phyloP scores from a whole-genome alignment of 2,888 invertebrate genomes.

The Hydrotaea cyrtoneurina region DNA sequence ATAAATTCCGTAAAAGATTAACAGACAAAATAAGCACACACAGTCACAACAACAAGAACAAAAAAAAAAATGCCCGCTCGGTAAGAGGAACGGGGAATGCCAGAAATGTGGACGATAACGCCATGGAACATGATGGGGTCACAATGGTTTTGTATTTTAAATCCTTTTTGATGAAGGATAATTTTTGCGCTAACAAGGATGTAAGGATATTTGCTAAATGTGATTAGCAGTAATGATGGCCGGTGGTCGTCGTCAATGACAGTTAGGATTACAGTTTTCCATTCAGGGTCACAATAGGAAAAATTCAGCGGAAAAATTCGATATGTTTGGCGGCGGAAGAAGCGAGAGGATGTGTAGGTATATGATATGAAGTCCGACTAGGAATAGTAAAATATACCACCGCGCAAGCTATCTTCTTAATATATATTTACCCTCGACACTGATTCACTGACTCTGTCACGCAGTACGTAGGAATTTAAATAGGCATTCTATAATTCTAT shows the following conservation, averaged over 20 bases:
- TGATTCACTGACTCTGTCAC: no score
- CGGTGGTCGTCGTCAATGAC: neutral
- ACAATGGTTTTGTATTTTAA: neutral
- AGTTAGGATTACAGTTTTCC: neutral
- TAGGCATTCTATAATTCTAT: no score
- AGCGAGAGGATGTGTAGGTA: no score
- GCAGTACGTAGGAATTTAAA: no score
- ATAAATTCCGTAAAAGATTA: slow-evolving; percentile 58
- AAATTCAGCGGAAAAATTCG: no score
- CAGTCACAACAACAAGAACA: slow-evolving; percentile 18
- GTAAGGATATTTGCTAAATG: neutral
- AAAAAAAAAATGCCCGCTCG: neutral
- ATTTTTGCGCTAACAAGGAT: neutral
- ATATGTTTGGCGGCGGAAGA: no score
- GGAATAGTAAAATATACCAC: no score
- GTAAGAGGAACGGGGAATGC: neutral
- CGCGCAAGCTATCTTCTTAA: no score
- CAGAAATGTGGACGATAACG: neutral
- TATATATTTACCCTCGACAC: no score
- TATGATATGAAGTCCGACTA: no score
- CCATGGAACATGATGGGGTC: neutral
- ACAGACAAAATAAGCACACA: neutral
- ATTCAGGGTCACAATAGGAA: no score
- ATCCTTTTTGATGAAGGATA: slow-evolving; percentile 21
- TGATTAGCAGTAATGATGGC: neutral